A percentile compares a stretch with the other conserved stretches of the same genome.
phyloP scores from a whole-genome alignment of 2,113 vertebrate species.

The Indicator indicator region DNA sequence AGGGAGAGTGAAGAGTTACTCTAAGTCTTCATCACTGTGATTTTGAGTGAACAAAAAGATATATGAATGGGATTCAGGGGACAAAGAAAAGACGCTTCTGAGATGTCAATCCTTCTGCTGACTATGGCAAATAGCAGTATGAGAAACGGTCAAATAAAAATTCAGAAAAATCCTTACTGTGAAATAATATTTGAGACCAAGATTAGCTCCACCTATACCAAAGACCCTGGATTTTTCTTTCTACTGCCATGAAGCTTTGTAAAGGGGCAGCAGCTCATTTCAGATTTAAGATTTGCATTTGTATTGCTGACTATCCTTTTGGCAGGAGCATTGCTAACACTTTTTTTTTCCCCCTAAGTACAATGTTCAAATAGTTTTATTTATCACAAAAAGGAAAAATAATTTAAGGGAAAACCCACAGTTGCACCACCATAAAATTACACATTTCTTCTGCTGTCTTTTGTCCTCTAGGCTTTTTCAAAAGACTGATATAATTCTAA shows the following conservation, averaged over 20 bases:
- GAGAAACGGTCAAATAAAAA: background rate
- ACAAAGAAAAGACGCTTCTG: background rate
- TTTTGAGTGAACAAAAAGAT: background rate
- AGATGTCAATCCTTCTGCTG: background rate
- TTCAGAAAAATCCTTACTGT: background rate
- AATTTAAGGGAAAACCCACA: slow-evolving; percentile 29
- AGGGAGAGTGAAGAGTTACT: background rate
- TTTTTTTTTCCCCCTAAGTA: background rate
- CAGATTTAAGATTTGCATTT: background rate
- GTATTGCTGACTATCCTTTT: background rate
- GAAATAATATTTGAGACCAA: background rate
- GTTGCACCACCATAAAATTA: background rate
- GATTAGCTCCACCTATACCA: background rate
- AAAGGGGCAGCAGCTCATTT: background rate
- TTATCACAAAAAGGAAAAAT: slow-evolving; percentile 20
- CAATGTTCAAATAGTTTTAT: background rate
- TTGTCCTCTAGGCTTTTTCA: slow-evolving; percentile 6
- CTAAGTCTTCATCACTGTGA: background rate
- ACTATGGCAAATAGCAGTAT: background rate
- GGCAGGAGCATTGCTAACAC: background rate
- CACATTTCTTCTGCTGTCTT: background rate
- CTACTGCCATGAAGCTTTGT: background rate
- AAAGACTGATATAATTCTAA: background rate
- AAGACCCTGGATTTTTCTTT: background rate
- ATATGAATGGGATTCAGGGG: background rate